phyloP scores from a whole-genome alignment of 2,888 invertebrate species.

The Pyrrhosoma nymphula region DNA sequence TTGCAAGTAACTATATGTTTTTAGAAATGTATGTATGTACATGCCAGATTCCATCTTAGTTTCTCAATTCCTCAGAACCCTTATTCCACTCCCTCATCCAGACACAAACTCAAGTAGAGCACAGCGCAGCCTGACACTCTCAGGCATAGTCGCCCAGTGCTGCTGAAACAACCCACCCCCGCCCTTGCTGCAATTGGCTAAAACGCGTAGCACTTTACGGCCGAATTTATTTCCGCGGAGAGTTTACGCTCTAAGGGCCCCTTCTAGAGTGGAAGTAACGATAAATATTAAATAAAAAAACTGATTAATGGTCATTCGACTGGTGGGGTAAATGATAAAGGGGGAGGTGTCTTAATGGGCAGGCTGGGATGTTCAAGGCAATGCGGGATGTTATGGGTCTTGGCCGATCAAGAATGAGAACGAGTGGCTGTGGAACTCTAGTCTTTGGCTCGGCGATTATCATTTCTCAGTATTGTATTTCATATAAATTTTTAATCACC shows the following conservation, averaged over 20 bases:
- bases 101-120: too few relatives aligned
- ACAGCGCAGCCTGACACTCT: neutral
- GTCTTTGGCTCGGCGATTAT: too few relatives aligned
- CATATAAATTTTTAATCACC: too few relatives aligned
- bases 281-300: conserved; percentile 26
- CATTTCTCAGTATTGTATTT: too few relatives aligned
- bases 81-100: neutral
- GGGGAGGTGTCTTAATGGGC: neutral
- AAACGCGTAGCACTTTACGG: conserved; percentile 43
- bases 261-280: neutral
- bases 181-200: conserved; percentile 38
- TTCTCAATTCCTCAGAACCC: neutral
- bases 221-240: neutral
- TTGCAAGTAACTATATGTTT: neutral
- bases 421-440: neutral
- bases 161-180: neutral
- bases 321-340: neutral
- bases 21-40: neutral
- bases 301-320: neutral
- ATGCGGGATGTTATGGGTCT: neutral
- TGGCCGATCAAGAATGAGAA: too few relatives aligned
- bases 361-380: too few relatives aligned
- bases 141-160: too few relatives aligned
- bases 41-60: neutral
- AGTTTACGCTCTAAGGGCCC: neutral